Conservation (phyloP, 2,113 vertebrate genomes). For the Ceyx margarethae region DNA sequence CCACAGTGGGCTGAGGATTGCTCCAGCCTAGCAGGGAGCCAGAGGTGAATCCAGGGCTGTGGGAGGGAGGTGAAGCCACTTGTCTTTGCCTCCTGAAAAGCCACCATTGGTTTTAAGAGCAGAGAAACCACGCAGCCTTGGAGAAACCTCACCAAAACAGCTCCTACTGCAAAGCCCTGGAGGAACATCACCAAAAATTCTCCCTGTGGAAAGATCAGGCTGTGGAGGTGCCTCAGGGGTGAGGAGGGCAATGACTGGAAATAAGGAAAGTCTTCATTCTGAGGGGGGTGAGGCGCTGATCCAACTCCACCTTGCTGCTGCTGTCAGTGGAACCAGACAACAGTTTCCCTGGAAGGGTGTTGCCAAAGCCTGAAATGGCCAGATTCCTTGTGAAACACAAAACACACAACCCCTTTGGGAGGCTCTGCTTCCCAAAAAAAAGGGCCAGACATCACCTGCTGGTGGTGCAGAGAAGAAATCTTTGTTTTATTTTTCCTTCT, state of each 20-base stretch:
- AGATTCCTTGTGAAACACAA: not conserved
- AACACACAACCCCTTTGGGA: not conserved
- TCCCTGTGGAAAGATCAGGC: not conserved
- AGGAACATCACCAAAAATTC: too few species aligned
- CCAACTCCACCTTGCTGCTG: not conserved
- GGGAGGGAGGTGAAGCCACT: not conserved
- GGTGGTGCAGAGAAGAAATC: too few species aligned
- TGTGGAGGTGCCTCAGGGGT: not conserved
- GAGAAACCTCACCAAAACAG: not conserved
- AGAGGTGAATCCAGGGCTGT: too few species aligned
- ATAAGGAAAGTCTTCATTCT: too few species aligned
- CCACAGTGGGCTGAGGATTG: not conserved
- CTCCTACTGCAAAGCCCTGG: not conserved
- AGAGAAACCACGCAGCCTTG: not conserved
- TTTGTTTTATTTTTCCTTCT: too few species aligned
- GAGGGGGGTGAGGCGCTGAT: too few species aligned
- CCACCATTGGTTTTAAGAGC: not conserved
- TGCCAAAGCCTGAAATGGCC: not conserved
- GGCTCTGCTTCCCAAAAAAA: too few species aligned
- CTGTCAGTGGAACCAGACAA: not conserved
- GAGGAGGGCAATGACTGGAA: not conserved
- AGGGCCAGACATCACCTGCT: too few species aligned
- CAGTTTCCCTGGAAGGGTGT: not conserved
- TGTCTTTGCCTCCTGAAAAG: not conserved
- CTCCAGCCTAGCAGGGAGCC: fast-evolving